Base-by-base conservation (phyloP, 2,888 invertebrate genomes). In the Drosophila sordidula region DNA sequence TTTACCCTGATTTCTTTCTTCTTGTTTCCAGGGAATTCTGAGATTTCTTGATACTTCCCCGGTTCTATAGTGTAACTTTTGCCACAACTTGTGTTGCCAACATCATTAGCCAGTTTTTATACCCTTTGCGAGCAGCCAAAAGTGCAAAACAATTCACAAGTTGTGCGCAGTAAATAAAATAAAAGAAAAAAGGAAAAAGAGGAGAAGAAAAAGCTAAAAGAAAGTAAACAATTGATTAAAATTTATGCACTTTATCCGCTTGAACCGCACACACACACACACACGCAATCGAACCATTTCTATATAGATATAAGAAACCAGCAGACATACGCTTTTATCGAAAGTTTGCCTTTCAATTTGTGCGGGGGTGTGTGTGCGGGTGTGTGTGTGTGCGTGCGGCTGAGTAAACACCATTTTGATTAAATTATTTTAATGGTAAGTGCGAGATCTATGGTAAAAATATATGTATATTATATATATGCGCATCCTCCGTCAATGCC, bases 371-470 rank as follows among this genome's bases (percentile, higher is more conserved):
- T 42, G 44, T 32, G 41, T 22, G 46, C 12, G 41, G 4, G 29
- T 44, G 29, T 14, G 52, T 18, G n/a, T 12, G 34, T 12, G 36
- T 18, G 38, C 42, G 34, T 51, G 47, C 6, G 78, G 51, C 29
- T 66, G 73, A 68, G 63, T 64, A 75, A 85, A 75, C 88, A 83
- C 70, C 87, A 78, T 80, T 86, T 86, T 84, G 83, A 84, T 84
- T 84, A 84, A 84, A 84, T 84, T 84, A 84, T 86, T 86, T 88
- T 88, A 83, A 84, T 88, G 80, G 87, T 80, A 78, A 86, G 72
- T 86, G 62, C 70, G 65, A 83, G 72, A 84, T 88, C 75, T 75
- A 86, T 78, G 77, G 80, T 70, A 75, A 88, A 86, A 82, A 71
- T 77, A 88, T 66, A 65, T 59, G 66, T 73, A 66, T 73, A 32